A percentile compares a stretch with the other conserved stretches of the same genome.
phyloP scores from a whole-genome alignment of 2,797 vertebrate species.

The Acipenser transmontanus region DNA sequence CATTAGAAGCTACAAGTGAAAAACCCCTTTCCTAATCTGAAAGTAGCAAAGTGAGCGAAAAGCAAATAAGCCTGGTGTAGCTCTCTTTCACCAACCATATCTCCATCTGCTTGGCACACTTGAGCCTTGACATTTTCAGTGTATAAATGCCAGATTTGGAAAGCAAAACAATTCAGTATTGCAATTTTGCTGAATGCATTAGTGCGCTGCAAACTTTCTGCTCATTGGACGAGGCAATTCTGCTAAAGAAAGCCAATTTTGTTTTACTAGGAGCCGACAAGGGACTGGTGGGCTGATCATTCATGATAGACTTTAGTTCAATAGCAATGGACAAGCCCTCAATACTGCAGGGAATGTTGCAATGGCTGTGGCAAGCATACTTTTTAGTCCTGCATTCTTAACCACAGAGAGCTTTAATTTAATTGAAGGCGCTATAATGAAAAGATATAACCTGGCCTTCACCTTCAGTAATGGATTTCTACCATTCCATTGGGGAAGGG shows the following conservation, averaged over 20 bases:
- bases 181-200: slow-evolving; percentile 22
- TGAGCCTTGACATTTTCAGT: slow-evolving; percentile 14
- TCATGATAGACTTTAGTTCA: no score
- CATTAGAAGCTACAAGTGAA: slow-evolving; percentile 51
- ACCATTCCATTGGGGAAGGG: background rate
- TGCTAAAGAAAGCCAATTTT: background rate
- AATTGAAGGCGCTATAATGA: background rate
- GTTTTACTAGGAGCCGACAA: background rate
- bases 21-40: slow-evolving; percentile 36
- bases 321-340: no score
- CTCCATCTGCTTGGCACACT: slow-evolving; percentile 25
- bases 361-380: background rate
- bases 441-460: background rate
- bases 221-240: slow-evolving; percentile 1
- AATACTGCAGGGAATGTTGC: no score
- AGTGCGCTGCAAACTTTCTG: slow-evolving; percentile 5
- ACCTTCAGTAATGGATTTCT: slow-evolving; percentile 7
- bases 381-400: background rate
- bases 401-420: background rate
- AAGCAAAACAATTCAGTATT: slow-evolving; percentile 17
- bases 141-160: slow-evolving; percentile 11
- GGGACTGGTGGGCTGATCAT: no score
- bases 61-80: slow-evolving; percentile 15
- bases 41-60: slow-evolving; percentile 7
- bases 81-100: slow-evolving; percentile 45